A percentile compares a stretch with the other conserved stretches of the same genome.
phyloP scores from a whole-genome alignment of 1,140 invertebrate species.

The Drosophila mojavensis region DNA sequence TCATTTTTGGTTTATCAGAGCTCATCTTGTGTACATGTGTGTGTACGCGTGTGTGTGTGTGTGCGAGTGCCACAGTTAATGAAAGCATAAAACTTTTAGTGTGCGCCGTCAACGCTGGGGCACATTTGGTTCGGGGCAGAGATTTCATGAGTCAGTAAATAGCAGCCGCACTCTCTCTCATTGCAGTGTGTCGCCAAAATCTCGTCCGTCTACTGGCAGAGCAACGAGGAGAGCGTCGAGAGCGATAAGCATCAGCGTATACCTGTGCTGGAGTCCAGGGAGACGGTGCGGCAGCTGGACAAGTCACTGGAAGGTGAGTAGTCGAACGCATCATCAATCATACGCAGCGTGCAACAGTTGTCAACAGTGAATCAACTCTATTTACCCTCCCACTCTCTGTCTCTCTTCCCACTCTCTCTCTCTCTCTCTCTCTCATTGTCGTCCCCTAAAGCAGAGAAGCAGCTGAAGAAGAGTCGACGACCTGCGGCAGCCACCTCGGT shows the following conservation, averaged over 20 bases:
- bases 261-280: slow-evolving; percentile 88
- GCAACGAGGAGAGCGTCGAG: slow-evolving; percentile 92
- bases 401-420: neutral
- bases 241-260: slow-evolving; percentile 88
- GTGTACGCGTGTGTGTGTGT: slow-evolving; percentile 68
- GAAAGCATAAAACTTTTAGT: slow-evolving; percentile 81
- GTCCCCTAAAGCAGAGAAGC: slow-evolving; percentile 56
- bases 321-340: slow-evolving; percentile 29
- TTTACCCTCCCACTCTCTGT: neutral
- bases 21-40: slow-evolving; percentile 61
- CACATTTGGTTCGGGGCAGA: slow-evolving; percentile 34
- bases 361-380: slow-evolving; percentile 24
- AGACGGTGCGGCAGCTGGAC: slow-evolving; percentile 85
- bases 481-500: slow-evolving; percentile 69
- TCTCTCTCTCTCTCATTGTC: neutral
- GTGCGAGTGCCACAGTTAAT: slow-evolving; percentile 65
- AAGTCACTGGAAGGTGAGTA: slow-evolving; percentile 76
- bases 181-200: slow-evolving; percentile 92
- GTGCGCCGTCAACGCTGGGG: slow-evolving; percentile 52
- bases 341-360: slow-evolving; percentile 64
- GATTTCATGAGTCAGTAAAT: slow-evolving; percentile 60
- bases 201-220: slow-evolving; percentile 92
- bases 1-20: neutral
- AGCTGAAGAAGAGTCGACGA: slow-evolving; percentile 74
- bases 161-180: slow-evolving; percentile 15